Percentiles rank a stretch among this genome's conserved stretches.
Evolutionary conservation across 2,113 vertebrate species (phyloP).

Genomic region (Boleophthalmus pectinirostris): DNA sequence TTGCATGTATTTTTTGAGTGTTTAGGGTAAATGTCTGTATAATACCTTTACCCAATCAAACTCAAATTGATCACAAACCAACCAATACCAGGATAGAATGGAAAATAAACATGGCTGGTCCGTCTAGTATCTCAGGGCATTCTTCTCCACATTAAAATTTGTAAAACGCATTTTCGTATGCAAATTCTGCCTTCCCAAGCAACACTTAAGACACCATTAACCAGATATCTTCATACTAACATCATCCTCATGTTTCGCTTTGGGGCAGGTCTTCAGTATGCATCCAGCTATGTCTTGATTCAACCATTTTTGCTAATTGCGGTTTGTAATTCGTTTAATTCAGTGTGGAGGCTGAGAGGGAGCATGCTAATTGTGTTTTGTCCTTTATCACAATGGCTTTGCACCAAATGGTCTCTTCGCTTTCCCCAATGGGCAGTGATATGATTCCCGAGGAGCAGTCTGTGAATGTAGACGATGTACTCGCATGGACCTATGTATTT

Average conservation of each 20-base stretch:
- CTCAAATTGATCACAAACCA: neutral
- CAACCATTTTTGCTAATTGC: conserved; percentile 27
- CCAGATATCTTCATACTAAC: neutral
- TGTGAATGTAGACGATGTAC: conserved; percentile 62
- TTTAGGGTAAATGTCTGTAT: no score
- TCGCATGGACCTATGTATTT: conserved; percentile 40
- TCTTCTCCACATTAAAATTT: neutral
- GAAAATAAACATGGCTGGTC: neutral
- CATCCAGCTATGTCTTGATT: conserved; percentile 29
- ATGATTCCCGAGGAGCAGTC: conserved; percentile 55
- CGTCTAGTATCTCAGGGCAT: conserved; percentile 38
- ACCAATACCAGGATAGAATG: neutral
- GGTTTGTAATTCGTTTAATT: conserved; percentile 42
- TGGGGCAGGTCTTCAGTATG: neutral
- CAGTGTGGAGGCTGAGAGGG: conserved; percentile 13
- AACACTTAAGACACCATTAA: conserved; percentile 14
- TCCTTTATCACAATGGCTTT: conserved; percentile 62
- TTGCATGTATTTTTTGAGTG: neutral
- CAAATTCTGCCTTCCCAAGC: conserved; percentile 20
- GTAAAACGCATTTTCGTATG: conserved; percentile 11
- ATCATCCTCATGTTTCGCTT: neutral
- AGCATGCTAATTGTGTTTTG: conserved; percentile 50
- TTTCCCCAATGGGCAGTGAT: conserved; percentile 36
- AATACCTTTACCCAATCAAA: neutral
- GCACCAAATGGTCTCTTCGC: conserved; percentile 46